A percentile compares a stretch with the other conserved stretches of the same genome.
These are phyloP conservation scores for Dasysyrphus albostriatus DNA, from an alignment of 2,888 invertebrate genomes.

Conservation along the genomic window DNA sequence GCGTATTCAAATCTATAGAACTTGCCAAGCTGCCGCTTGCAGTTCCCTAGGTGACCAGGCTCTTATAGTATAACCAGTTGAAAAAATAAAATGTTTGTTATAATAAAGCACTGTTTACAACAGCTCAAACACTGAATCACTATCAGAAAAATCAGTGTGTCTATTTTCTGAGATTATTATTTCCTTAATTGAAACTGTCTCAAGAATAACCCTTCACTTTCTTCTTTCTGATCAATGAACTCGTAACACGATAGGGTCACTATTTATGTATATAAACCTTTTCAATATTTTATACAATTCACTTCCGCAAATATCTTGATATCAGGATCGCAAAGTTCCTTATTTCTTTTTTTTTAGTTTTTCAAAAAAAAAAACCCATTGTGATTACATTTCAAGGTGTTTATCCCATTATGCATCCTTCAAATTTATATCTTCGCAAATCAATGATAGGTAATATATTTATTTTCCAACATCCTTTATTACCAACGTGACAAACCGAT, in stretches of 20 bases:
- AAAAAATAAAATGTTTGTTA: no score
- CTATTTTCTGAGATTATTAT: neutral
- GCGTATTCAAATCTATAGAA: no score
- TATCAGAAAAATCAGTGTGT: neutral
- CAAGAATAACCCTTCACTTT: slow-evolving; percentile 29
- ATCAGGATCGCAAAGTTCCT: slow-evolving; percentile 7
- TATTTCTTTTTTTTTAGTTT: neutral
- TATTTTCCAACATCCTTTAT: slow-evolving; percentile 75
- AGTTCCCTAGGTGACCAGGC: no score
- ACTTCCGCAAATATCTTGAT: slow-evolving; percentile 32
- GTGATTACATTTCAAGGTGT: slow-evolving; percentile 78
- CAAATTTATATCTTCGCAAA: slow-evolving; percentile 77
- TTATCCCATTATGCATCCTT: slow-evolving; percentile 80
- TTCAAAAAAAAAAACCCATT: slow-evolving; percentile 50
- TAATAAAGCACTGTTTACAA: no score
- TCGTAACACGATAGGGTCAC: slow-evolving; percentile 58
- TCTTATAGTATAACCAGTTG: no score
- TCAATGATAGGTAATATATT: slow-evolving; percentile 75
- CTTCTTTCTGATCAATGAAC: slow-evolving; percentile 8
- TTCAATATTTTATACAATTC: slow-evolving; percentile 2
- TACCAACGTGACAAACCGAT: slow-evolving; percentile 75
- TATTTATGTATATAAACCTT: slow-evolving; percentile 11
- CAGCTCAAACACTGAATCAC: no score
- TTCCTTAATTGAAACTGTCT: slow-evolving; percentile 19
- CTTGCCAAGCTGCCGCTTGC: no score